A percentile compares a stretch with the other conserved stretches of the same genome.
Conservation (phyloP, 2,888 invertebrate species). For the Coleophora deauratella region DNA sequence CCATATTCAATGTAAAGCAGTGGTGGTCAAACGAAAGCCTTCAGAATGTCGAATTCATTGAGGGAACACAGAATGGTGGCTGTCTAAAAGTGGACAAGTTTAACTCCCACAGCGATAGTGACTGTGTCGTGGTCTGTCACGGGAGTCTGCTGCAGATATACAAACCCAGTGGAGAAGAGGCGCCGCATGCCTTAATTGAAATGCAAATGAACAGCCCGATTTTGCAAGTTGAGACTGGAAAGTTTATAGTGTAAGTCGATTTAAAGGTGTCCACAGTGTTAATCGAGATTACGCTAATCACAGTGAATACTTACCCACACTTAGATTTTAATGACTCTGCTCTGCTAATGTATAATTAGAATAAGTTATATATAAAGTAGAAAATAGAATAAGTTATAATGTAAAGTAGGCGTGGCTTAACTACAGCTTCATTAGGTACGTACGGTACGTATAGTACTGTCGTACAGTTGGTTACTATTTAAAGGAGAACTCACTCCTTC, state of each 20-base stretch:
- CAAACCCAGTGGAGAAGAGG: slow-evolving; percentile 48
- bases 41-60: slow-evolving; percentile 65
- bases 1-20: slow-evolving; percentile 91
- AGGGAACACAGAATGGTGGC: slow-evolving; percentile 76
- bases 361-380: too few species aligned
- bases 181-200: slow-evolving; percentile 84
- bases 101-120: slow-evolving; percentile 85
- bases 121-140: slow-evolving; percentile 80
- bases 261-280: neutral
- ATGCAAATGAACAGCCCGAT: slow-evolving; percentile 81
- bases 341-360: too few species aligned
- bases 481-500: too few species aligned
- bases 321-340: too few species aligned
- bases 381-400: too few species aligned
- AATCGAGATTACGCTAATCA: neutral
- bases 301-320: slow-evolving; percentile 1
- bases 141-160: slow-evolving; percentile 47
- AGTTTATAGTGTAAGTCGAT: slow-evolving; percentile 85
- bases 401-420: too few species aligned
- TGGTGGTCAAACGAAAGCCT: slow-evolving; percentile 88
- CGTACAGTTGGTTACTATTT: too few species aligned
- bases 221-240: slow-evolving; percentile 87
- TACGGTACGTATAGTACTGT: too few species aligned
- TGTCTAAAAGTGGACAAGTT: slow-evolving; percentile 82
- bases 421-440: too few species aligned